Evolutionary conservation across 1,140 invertebrate species (phyloP).

Genomic region (Drosophila persimilis): DNA sequence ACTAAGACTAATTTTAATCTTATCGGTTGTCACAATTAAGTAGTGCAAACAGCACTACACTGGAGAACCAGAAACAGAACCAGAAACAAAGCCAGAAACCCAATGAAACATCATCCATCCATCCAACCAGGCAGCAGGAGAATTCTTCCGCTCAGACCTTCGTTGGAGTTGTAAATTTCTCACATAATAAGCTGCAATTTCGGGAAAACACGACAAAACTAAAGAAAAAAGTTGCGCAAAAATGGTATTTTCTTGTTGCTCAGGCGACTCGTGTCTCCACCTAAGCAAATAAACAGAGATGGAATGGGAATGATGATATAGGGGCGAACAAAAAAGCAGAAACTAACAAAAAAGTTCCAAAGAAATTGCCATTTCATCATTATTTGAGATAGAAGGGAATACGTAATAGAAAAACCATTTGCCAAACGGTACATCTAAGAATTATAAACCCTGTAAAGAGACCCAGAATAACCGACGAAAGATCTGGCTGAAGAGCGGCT

Average conservation of each 20-base stretch:
- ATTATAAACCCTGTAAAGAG: slow-evolving; percentile 1
- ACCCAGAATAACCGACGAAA: too few relatives aligned
- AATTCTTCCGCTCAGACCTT: slow-evolving; percentile 6
- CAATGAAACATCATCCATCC: slow-evolving; percentile 10
- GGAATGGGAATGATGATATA: slow-evolving; percentile 11
- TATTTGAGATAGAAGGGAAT: slow-evolving; percentile 29
- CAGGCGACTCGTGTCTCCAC: slow-evolving; percentile 45
- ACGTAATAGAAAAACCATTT: slow-evolving; percentile 27
- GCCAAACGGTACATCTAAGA: slow-evolving; percentile 23
- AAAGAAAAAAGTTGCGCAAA: slow-evolving; percentile 62
- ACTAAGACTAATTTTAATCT: slow-evolving; percentile 77
- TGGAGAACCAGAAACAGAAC: slow-evolving; percentile 24
- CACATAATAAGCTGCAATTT: slow-evolving; percentile 48
- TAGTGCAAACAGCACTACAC: slow-evolving; percentile 72
- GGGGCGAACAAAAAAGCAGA: slow-evolving; percentile 7
- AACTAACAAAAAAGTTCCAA: slow-evolving; percentile 41
- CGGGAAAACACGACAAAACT: slow-evolving; percentile 33
- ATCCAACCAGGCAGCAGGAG: neutral
- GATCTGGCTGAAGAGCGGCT: too few relatives aligned
- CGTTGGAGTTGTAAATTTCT: slow-evolving; percentile 45
- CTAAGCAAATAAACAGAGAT: slow-evolving; percentile 65
- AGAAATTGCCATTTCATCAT: slow-evolving; percentile 74
- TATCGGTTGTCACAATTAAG: slow-evolving; percentile 74
- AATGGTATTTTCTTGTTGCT: slow-evolving; percentile 19
- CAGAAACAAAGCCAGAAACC: slow-evolving; percentile 17